phyloP scores from a whole-genome alignment of 1,140 invertebrate species.

The Heliconius eleuchia region DNA sequence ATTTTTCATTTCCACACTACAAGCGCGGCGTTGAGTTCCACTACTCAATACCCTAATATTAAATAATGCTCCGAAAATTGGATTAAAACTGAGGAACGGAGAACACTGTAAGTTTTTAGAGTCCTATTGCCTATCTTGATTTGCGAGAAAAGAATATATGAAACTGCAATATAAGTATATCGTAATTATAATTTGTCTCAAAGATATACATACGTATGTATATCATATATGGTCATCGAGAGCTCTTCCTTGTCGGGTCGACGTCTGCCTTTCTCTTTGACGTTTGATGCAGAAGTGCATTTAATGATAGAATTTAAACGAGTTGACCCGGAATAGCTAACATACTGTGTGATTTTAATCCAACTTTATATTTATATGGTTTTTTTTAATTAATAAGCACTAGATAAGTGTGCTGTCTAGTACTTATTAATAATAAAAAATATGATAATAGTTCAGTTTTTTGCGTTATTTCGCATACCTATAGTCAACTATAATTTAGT shows the following conservation, averaged over 20 bases:
- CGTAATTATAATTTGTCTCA: background rate
- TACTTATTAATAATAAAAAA: too few relatives aligned
- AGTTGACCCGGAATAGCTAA: background rate
- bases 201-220: background rate
- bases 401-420: too few relatives aligned
- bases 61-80: too few relatives aligned
- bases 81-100: too few relatives aligned
- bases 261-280: slow-evolving; percentile 11
- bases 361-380: background rate
- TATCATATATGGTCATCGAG: slow-evolving; percentile 4
- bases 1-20: too few relatives aligned
- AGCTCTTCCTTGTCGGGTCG: slow-evolving; percentile 1
- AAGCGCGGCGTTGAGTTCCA: background rate
- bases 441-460: too few relatives aligned
- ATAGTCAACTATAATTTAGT: too few relatives aligned
- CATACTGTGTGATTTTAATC: background rate
- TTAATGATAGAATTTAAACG: background rate
- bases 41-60: too few relatives aligned
- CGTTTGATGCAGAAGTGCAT: slow-evolving; percentile 6
- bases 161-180: background rate
- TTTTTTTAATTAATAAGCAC: background rate
- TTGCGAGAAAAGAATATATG: background rate
- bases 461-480: too few relatives aligned
- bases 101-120: too few relatives aligned
- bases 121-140: too few relatives aligned